A percentile compares a stretch with the other conserved stretches of the same genome.
phyloP scores from a whole-genome alignment of 92 coral and sea anemone genomes.

The Paramuricea clavata region DNA sequence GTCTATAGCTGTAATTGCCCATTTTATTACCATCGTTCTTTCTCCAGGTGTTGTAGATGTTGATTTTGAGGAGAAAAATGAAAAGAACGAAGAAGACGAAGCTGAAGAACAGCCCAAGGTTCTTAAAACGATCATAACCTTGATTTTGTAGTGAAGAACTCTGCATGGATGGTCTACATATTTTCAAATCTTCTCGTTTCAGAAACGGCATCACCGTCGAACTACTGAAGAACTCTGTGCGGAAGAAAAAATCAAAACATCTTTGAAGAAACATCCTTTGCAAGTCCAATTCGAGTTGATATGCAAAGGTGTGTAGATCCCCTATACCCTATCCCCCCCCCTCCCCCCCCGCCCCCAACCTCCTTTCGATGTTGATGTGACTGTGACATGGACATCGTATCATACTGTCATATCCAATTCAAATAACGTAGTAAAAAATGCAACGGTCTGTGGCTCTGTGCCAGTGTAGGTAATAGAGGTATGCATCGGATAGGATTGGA shows the following conservation, averaged over 20 bases:
- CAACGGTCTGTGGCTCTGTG: no score
- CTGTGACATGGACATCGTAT: no score
- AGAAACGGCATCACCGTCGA: slow-evolving; percentile 88
- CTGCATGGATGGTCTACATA: not conserved
- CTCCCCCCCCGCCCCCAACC: no score
- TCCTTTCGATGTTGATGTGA: no score
- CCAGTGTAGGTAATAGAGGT: no score
- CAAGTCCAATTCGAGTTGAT: slow-evolving; percentile 76
- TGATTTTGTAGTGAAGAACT: not conserved
- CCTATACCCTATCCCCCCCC: no score
- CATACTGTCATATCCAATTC: no score
- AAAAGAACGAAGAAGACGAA: slow-evolving; percentile 81
- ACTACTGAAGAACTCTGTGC: slow-evolving; percentile 88
- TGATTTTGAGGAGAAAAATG: slow-evolving; percentile 86
- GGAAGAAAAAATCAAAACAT: slow-evolving; percentile 82
- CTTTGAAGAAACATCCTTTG: slow-evolving; percentile 92
- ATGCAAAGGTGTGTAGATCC: slow-evolving; percentile 93
- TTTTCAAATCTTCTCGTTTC: no score
- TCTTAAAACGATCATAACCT: not conserved
- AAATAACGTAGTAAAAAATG: no score
- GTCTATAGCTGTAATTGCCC: not conserved
- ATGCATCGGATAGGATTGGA: no score
- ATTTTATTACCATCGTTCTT: not conserved
- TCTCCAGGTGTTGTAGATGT: slow-evolving; percentile 75
- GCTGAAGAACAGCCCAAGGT: slow-evolving; percentile 47